These are phyloP conservation scores for Gorsachius goisagi DNA, from an alignment of 2,113 vertebrate species.

Conservation along the genomic window DNA sequence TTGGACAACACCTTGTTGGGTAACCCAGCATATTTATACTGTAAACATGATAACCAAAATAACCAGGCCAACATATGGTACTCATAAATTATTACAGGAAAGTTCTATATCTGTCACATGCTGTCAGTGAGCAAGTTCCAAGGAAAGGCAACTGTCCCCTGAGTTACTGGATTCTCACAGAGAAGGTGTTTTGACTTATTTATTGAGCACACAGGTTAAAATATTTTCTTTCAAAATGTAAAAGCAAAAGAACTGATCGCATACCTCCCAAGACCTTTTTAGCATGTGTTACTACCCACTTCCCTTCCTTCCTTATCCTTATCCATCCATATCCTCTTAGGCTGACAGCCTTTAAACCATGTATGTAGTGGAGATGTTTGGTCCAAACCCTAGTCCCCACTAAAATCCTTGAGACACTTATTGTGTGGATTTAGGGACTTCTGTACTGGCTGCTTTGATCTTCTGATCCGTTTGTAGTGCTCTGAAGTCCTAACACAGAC, in stretches of 20 bases:
- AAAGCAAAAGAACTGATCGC: neutral
- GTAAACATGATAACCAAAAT: neutral
- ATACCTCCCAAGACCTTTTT: neutral
- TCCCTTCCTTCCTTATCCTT: neutral
- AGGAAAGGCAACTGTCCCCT: neutral
- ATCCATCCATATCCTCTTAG: neutral
- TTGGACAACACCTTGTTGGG: neutral
- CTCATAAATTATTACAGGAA: slow-evolving; percentile 38
- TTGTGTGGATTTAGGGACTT: neutral
- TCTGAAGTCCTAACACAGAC: neutral
- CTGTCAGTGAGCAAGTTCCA: neutral
- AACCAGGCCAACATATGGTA: slow-evolving; percentile 20
- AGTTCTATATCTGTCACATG: slow-evolving; percentile 9
- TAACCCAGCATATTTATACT: neutral
- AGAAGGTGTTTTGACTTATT: neutral
- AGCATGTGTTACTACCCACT: neutral
- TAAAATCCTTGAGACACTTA: neutral
- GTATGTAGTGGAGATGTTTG: neutral
- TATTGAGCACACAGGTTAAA: neutral
- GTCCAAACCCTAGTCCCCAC: neutral
- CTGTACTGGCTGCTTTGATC: neutral
- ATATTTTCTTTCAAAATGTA: neutral
- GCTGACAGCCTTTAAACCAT: neutral
- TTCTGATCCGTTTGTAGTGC: neutral
- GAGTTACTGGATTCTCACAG: neutral